Evolutionary conservation across 2,888 invertebrate genomes (phyloP), one percentile per base, ranked within the genome.

Genomic region (Harmothoe impar): DNA sequence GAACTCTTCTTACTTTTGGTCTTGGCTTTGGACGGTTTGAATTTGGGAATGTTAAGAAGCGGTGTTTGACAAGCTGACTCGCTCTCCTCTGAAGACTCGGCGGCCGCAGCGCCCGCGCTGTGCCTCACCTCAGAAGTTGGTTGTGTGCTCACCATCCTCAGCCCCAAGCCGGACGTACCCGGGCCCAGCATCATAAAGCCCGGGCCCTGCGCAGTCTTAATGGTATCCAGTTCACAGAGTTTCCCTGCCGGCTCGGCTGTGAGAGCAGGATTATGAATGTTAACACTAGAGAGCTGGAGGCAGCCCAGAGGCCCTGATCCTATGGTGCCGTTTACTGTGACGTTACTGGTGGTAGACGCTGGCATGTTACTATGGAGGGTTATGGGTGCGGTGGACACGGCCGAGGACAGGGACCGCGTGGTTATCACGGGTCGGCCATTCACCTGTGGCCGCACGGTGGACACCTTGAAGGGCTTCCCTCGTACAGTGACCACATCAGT

Each of bases 381-480:
- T n/a, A 31, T 29, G 0, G 86, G n/a, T 20, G 86, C 23, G 25
- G 86, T 54, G 54, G 86, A 25, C 3, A 31, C 25, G 3, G 33
- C 17, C 0, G 54, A 54, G 52, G 84, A 12, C 52, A 29, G 52
- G 25, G 86, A n/a, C 7, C 56, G 1, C 7, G 86, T 31, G 3
- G 86, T 86, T 0, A 86, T 54, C 56, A 90, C 90, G 0, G 90
- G 90, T 31, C 78, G 35, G 0, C 90, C 90, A 51, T 90, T 90
- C n/a, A 90, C 81, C 35, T 90, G 90, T 35, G 90, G 90, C 31
- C 90, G 51, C 10, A 90, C 90, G 17, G 90, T 77, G 0, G 90
- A 90, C 29, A 90, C 90, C 25, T 90, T 90, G 23, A 90, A 77
- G 25, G 90, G 78, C 54, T 90, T 90, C 12, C 78, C 81, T 15